Base-by-base conservation (phyloP, 2,888 invertebrate species). In the Ochlodes sylvanus region DNA sequence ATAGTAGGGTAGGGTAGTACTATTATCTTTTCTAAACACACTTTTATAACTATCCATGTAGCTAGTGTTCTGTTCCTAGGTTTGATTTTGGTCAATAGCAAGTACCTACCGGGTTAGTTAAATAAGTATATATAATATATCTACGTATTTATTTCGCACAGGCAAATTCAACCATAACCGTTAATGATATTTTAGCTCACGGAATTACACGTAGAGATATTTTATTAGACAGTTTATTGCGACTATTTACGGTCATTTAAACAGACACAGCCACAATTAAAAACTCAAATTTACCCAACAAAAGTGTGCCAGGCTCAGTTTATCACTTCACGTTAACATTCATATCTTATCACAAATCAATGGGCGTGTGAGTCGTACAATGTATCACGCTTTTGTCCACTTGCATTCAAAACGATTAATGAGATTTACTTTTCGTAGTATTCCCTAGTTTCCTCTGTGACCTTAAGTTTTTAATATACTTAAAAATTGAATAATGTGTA, bases 291-390 rank as follows among this genome's bases (percentile, higher is more conserved):
- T 47, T 50, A 54, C 60, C 52, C 14, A 73, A 70, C 63, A 69
- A 73, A 82, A 82, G 74, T 82, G 75, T 83, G 81, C 73, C 81
- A 71, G 70, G 72, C 15, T 70, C 67, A 71, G 72, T 70, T 79
- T 86, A 88, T 86, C 85, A 80, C 69, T 76, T 79, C 86, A 84
- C 84, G 79, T 86, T 86, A 86, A 79, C 79, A 69, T 76, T 77
- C 58, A 60, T 86, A 91, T 91, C 91, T 91, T 86, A 91, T 92
- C 90, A 74, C 68, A 76, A 89, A 90, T 89, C 90, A 87, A 84
- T 87, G 84, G 87, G 86, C 73, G 88, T 86, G 83, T 79, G 78
- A 72, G 79, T 74, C 42, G 44, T 34, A 67, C 44, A 61, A 32
- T 60, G 52, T 60, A 61, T 44, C 55, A 61, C 42, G 72, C 70